A percentile compares a stretch with the other conserved stretches of the same genome.
phyloP scores from a whole-genome alignment of 2,797 vertebrate genomes.

The Peromyscus eremicus region DNA sequence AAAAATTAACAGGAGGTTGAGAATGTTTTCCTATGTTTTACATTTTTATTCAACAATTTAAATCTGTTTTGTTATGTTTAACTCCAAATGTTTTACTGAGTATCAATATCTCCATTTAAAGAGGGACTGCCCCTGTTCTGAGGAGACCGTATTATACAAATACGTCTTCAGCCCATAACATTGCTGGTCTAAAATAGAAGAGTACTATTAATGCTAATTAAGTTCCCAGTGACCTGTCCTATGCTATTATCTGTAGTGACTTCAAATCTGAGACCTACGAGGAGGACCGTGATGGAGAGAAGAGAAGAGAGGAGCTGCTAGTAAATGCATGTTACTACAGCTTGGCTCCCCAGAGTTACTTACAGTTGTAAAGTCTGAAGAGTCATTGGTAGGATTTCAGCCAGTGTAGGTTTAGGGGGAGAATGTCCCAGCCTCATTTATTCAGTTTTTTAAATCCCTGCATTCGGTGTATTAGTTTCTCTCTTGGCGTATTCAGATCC shows the following conservation, averaged over 20 bases:
- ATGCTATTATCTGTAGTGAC: background rate
- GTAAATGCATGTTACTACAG: background rate
- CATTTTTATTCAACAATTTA: constrained; percentile 57
- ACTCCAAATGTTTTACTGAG: background rate
- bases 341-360: background rate
- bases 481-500: constrained; percentile 17
- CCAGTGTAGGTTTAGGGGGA: constrained; percentile 6
- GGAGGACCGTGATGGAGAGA: background rate
- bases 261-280: background rate
- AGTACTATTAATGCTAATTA: constrained; percentile 1
- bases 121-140: background rate
- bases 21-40: constrained; percentile 19
- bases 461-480: constrained; percentile 4
- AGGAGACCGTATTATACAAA: constrained; percentile 2
- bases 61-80: constrained; percentile 42
- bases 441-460: constrained; percentile 40
- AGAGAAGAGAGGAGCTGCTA: background rate
- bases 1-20: background rate
- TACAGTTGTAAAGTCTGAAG: constrained; percentile 22
- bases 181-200: constrained; percentile 31
- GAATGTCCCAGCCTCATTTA: background rate
- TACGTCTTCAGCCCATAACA: constrained; percentile 32
- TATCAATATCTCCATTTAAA: background rate
- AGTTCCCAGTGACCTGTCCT: background rate
- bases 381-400: constrained; percentile 43